Conservation (phyloP, 2,113 vertebrate genomes). For the Mola mola region DNA sequence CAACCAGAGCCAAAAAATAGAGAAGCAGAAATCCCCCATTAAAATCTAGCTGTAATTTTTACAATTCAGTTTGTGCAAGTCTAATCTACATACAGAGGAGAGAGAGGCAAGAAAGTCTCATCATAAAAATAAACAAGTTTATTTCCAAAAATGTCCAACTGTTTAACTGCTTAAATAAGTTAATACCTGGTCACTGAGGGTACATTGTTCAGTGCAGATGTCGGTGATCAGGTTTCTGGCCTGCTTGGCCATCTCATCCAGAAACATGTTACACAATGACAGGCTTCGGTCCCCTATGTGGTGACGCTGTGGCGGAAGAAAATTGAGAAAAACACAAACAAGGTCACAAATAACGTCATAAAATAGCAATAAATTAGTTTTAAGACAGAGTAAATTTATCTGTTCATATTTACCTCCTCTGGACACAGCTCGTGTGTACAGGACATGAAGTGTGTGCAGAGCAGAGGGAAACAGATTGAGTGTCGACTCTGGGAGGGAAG, state of each 20-base stretch:
- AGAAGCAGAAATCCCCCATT: too few relatives aligned
- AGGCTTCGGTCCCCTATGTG: slow-evolving; percentile 98
- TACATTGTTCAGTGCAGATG: slow-evolving; percentile 99
- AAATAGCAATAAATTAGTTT: too few relatives aligned
- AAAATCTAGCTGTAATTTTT: too few relatives aligned
- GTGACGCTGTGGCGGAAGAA: slow-evolving; percentile 84
- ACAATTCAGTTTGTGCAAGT: too few relatives aligned
- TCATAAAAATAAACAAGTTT: too few relatives aligned
- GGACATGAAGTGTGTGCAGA: slow-evolving; percentile 99
- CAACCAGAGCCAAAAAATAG: too few relatives aligned
- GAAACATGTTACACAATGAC: slow-evolving; percentile 98
- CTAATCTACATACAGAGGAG: too few relatives aligned
- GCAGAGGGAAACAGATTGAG: slow-evolving; percentile 96
- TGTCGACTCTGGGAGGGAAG: slow-evolving; percentile 97
- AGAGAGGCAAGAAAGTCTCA: too few relatives aligned
- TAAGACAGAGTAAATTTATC: neutral
- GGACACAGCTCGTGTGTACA: slow-evolving; percentile 98
- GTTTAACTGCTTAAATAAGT: too few relatives aligned
- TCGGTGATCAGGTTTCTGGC: slow-evolving; percentile 98
- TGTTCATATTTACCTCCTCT: slow-evolving; percentile 88
- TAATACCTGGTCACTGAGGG: slow-evolving; percentile 98
- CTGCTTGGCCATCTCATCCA: slow-evolving; percentile 99
- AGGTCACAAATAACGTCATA: too few relatives aligned
- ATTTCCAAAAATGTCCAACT: too few relatives aligned
- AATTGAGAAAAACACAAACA: too few relatives aligned